These are phyloP conservation scores for Otus scops DNA, from an alignment of 2,797 vertebrate species.

Conservation along the genomic window DNA sequence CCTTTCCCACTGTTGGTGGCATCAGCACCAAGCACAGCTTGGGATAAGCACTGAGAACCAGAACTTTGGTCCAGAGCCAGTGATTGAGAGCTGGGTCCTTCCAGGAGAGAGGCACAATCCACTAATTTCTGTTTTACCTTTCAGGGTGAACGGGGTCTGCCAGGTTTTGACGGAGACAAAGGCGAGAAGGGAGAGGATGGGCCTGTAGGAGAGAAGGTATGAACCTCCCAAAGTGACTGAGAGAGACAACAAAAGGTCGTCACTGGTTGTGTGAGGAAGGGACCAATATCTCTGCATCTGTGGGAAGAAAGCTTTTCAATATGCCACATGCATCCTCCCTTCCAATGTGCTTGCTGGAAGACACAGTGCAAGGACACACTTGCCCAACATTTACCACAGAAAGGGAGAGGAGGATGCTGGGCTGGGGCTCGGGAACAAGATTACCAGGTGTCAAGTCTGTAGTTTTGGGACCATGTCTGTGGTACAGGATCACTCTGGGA, in stretches of 20 bases:
- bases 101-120: background rate
- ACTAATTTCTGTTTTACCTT: background rate
- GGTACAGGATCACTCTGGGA: background rate
- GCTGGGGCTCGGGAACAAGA: background rate
- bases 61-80: background rate
- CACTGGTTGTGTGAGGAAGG: background rate
- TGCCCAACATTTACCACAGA: rapidly evolving
- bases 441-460: background rate
- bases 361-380: rapidly evolving
- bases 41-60: background rate
- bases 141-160: constrained; percentile 83
- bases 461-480: background rate
- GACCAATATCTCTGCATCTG: background rate
- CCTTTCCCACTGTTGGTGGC: background rate
- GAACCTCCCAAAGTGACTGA: background rate
- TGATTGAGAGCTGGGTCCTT: background rate
- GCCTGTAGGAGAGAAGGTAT: constrained; percentile 86
- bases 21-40: background rate
- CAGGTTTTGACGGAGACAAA: constrained; percentile 92
- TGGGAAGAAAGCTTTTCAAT: too few relatives aligned
- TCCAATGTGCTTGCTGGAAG: background rate
- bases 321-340: background rate
- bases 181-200: constrained; percentile 93
- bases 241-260: background rate
- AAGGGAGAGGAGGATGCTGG: background rate